These are phyloP conservation scores for Mormyrops attenuatus DNA, from an alignment of 2,797 vertebrate genomes.

Conservation along the genomic window DNA sequence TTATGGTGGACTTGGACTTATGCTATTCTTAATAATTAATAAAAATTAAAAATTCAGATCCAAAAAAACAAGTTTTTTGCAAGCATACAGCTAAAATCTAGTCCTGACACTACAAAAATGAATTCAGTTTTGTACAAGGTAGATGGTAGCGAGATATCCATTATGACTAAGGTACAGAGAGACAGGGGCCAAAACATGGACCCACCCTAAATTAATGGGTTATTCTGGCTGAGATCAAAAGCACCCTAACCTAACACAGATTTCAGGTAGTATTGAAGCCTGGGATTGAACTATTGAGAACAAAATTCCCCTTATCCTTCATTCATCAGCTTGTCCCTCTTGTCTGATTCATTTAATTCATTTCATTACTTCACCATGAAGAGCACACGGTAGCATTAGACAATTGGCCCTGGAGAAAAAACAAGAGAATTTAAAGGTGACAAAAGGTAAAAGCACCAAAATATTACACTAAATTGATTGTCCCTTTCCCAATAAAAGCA, in stretches of 20 bases:
- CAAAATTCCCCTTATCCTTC: not conserved
- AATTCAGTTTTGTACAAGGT: not conserved
- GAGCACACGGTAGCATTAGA: slow-evolving; percentile 20
- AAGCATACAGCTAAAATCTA: not conserved
- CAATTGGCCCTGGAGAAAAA: slow-evolving; percentile 31
- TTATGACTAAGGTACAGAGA: not conserved
- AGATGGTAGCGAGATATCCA: not conserved
- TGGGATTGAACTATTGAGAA: not conserved
- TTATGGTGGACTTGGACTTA: not conserved
- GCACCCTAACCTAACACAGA: not conserved
- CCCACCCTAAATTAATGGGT: not conserved
- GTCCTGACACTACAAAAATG: not conserved
- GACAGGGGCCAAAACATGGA: not conserved
- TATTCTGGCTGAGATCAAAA: too few species aligned
- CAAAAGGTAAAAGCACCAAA: slow-evolving; percentile 28
- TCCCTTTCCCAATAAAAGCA: slow-evolving; percentile 39
- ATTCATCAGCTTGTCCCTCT: not conserved
- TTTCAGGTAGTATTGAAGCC: not conserved
- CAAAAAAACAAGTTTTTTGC: not conserved
- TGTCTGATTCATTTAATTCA: not conserved
- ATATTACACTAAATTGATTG: slow-evolving; percentile 32
- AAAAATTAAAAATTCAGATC: not conserved
- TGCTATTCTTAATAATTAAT: not conserved
- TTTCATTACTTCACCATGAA: not conserved
- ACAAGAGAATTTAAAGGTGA: slow-evolving; percentile 29